Percentiles rank a stretch among this genome's conserved stretches.
Evolutionary conservation across 2,797 vertebrate genomes (phyloP).

Genomic region (Limosa lapponica): DNA sequence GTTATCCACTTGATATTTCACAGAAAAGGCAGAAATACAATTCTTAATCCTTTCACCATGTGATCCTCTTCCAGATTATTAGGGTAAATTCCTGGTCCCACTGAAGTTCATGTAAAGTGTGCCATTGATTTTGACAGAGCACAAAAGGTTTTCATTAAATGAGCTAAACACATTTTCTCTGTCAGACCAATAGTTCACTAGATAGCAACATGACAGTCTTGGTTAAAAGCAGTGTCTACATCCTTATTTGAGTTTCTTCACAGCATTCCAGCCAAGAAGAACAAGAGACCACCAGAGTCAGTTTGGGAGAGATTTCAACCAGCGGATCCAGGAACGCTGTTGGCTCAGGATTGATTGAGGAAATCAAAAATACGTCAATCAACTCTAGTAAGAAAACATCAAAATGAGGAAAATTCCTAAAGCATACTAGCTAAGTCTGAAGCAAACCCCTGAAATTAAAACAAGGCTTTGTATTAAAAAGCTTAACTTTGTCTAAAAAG

Average conservation of each 20-base stretch:
- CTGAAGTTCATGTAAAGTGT: conserved; percentile 37
- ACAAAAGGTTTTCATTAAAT: conserved; percentile 62
- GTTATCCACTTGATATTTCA: conserved; percentile 60
- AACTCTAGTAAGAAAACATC: background rate
- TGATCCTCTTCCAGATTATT: conserved; percentile 63
- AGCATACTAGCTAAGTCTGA: background rate
- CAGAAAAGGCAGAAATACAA: conserved; percentile 59
- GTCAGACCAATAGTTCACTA: conserved; percentile 39
- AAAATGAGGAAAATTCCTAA: conserved; percentile 1
- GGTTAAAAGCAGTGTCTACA: conserved; percentile 19
- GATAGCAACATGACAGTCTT: conserved; percentile 17
- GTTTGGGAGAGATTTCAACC: conserved; percentile 7
- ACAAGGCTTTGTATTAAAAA: background rate
- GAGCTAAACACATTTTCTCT: conserved; percentile 44
- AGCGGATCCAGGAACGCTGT: background rate
- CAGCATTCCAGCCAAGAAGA: conserved; percentile 22
- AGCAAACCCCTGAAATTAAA: background rate
- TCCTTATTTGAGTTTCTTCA: conserved; percentile 30
- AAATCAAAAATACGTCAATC: background rate
- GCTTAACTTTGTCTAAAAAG: background rate
- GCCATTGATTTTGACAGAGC: conserved; percentile 44
- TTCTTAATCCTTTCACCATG: conserved; percentile 54
- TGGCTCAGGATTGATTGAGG: background rate
- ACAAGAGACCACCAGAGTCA: conserved; percentile 1
- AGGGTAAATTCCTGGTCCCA: conserved; percentile 34